Conservation (phyloP, 2,113 vertebrate genomes). For the Lasiurus borealis region DNA sequence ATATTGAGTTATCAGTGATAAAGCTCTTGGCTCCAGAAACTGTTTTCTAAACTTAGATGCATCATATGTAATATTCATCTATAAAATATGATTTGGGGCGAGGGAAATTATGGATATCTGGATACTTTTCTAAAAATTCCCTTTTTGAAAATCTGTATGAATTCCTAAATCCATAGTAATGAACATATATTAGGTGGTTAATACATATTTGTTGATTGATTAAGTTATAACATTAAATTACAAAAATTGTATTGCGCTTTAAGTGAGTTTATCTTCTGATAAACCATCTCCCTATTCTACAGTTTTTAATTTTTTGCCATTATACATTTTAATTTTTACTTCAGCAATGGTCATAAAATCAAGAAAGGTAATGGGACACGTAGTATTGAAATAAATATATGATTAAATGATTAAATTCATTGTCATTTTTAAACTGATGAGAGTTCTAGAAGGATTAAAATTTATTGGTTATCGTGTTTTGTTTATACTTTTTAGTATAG, state of each 20-base stretch:
- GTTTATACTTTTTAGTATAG: not conserved
- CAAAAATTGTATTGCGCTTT: not conserved
- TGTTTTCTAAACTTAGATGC: not conserved
- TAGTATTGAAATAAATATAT: constrained; percentile 34
- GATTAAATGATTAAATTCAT: not conserved
- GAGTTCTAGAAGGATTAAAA: not conserved
- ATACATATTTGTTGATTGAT: not conserved
- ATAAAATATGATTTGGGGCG: not conserved
- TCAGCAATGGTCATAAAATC: not conserved
- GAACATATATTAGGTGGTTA: not conserved
- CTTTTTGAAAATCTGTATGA: not conserved
- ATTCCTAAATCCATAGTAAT: not conserved
- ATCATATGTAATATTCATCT: not conserved
- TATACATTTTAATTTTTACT: not conserved
- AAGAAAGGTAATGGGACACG: not conserved
- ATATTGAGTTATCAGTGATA: not conserved
- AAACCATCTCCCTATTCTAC: not conserved
- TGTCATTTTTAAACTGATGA: not conserved
- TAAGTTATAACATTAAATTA: not conserved
- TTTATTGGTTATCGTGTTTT: not conserved
- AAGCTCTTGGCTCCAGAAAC: not conserved
- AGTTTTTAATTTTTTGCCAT: not conserved
- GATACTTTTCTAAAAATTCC: not conserved
- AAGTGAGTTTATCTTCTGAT: not conserved
- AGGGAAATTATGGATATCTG: not conserved